Evolutionary conservation across 2,797 vertebrate genomes (phyloP).

Genomic region (Tapirus indicus): DNA sequence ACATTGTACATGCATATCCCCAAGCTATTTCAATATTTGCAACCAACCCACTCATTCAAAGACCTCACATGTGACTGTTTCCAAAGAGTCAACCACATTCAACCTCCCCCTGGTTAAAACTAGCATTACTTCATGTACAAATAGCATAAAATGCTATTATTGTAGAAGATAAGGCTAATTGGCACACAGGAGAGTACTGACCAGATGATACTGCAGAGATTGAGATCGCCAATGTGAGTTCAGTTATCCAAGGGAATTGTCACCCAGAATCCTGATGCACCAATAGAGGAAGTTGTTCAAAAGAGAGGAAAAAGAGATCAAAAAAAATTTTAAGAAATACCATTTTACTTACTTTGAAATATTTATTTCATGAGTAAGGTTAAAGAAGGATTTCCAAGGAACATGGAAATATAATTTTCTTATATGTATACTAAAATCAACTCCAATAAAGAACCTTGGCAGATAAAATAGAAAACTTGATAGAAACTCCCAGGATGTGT

Average conservation of each 20-base stretch:
- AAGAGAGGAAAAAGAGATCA: neutral
- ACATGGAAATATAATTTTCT: neutral
- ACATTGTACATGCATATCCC: neutral
- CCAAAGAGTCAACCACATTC: neutral
- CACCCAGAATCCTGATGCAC: neutral
- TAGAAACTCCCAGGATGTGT: neutral
- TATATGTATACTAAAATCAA: neutral
- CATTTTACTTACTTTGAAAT: neutral
- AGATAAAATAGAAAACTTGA: neutral
- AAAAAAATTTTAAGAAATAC: neutral
- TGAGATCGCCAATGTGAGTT: neutral
- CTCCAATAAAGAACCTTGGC: neutral
- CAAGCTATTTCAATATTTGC: conserved; percentile 15
- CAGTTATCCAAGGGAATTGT: neutral
- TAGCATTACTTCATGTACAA: neutral
- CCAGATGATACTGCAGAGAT: conserved; percentile 53
- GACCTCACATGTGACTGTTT: neutral
- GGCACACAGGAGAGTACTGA: conserved; percentile 36
- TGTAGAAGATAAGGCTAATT: conserved; percentile 27
- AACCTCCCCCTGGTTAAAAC: neutral
- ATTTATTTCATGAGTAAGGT: neutral
- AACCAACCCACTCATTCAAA: neutral
- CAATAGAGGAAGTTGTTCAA: neutral
- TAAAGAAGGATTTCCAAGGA: neutral
- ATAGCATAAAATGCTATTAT: neutral